Base-by-base conservation (phyloP, 2,888 invertebrate species). In the Hofmannophila pseudospretella region DNA sequence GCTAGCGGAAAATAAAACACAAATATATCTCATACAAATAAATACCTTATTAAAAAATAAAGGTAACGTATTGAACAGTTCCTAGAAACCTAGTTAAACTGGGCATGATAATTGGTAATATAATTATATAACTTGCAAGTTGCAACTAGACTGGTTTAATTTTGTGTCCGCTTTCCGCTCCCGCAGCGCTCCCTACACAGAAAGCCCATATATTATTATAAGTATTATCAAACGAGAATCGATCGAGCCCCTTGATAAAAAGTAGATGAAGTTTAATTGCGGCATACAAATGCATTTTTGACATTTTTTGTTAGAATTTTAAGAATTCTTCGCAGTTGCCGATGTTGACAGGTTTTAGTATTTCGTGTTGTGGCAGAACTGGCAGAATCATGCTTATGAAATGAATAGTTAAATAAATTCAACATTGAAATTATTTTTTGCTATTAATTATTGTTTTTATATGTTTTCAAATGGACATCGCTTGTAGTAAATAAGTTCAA, bases 141-240 rank as follows among this genome's bases (percentile, higher is more conserved):
- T n/a, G n/a, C n/a, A n/a, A n/a, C n/a, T n/a, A n/a, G n/a, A n/a
- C n/a, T 12, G 7, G 4, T 12, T 7, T 7, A 12, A 13, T n/a
- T 23, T 23, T n/a, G 10, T 10, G 2, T 9, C 25, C 37, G 32
- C 31, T 38, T 25, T 16, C 14, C 34, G 39, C 39, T 32, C 7
- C 16, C 49, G 47, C 51, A 48, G 32, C 54, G 39, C 49, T 46
- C 26, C 8, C 39, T n/a, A n/a, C n/a, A n/a, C 37, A 49, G 16
- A 8, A 11, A 20, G 29, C 26, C 38, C 39, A 35, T 43, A n/a
- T n/a, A n/a, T n/a, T n/a, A n/a, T 2, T 44, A 39, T 29, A 41
- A 36, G 26, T 37, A 52, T 53, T 58, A 55, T 55, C 58, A 62
- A 55, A 50, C 51, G 51, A 52, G 33, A 9, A 34, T 42, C 39